A percentile compares a stretch with the other conserved stretches of the same genome.
phyloP scores from a whole-genome alignment of 2,113 vertebrate species.

The Melanerpes formicivorus region DNA sequence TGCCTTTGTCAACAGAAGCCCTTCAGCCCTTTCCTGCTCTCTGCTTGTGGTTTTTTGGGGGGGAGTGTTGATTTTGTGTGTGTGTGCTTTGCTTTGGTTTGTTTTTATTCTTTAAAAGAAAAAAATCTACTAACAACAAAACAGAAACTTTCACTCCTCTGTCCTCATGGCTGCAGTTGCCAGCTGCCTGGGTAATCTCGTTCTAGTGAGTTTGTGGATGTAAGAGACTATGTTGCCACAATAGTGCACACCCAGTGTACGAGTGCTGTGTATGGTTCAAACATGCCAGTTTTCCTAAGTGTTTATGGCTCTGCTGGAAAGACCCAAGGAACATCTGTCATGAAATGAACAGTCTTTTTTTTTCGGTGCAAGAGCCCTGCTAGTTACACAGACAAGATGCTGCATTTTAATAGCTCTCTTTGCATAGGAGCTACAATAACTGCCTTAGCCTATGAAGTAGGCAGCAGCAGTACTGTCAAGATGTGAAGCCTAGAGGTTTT shows the following conservation, averaged over 20 bases:
- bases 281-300: neutral
- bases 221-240: slow-evolving; percentile 48
- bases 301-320: neutral
- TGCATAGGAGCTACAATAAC: neutral
- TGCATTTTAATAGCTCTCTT: neutral
- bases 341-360: neutral
- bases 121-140: neutral
- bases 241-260: neutral
- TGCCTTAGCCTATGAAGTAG: neutral
- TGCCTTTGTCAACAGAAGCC: slow-evolving; percentile 28
- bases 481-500: neutral
- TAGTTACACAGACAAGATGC: neutral
- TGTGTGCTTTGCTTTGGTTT: neutral
- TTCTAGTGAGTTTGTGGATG: neutral
- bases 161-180: neutral
- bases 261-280: neutral
- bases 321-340: neutral
- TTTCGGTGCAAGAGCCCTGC: neutral
- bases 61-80: neutral
- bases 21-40: slow-evolving; percentile 26
- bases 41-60: neutral
- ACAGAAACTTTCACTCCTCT: slow-evolving; percentile 17
- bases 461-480: neutral
- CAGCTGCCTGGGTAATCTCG: slow-evolving; percentile 34
- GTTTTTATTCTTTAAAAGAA: too few relatives aligned